Percentiles rank a stretch among this genome's conserved stretches.
Conservation (phyloP, 1,140 invertebrate species). For the Caenorhabditis latens region DNA sequence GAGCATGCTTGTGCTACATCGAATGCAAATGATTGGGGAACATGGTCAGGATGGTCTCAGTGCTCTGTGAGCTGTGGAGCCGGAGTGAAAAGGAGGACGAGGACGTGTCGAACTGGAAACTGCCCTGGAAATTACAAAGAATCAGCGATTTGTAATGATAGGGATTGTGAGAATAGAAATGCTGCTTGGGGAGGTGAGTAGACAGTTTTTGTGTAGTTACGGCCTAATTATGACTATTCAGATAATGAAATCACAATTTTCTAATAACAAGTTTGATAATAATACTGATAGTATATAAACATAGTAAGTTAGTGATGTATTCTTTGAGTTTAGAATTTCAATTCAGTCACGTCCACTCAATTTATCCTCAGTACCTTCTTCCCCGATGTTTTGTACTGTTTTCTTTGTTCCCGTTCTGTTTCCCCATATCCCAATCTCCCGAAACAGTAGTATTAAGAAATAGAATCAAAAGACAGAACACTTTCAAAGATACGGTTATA, state of each 20-base stretch:
- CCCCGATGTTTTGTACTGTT: not conserved
- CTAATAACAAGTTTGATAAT: not conserved
- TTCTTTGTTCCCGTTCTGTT: too few species aligned
- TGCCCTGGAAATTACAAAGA: slow-evolving; percentile 74
- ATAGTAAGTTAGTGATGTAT: slow-evolving; percentile 31
- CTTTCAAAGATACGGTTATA: too few species aligned
- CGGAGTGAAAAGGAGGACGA: slow-evolving; percentile 73
- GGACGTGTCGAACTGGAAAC: slow-evolving; percentile 73
- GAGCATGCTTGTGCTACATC: slow-evolving; percentile 72
- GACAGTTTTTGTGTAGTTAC: not conserved
- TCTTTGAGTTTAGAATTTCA: not conserved
- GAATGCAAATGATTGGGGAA: slow-evolving; percentile 68
- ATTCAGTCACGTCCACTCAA: not conserved
- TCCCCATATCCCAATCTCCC: too few species aligned
- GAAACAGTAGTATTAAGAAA: too few species aligned
- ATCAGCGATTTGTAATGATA: slow-evolving; percentile 74
- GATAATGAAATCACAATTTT: slow-evolving; percentile 48
- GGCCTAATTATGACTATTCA: not conserved
- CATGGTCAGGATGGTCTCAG: slow-evolving; percentile 60
- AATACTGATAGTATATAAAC: not conserved
- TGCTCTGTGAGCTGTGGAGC: slow-evolving; percentile 69
- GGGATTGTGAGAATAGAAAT: slow-evolving; percentile 69
- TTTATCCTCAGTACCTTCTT: not conserved
- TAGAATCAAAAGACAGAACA: too few species aligned
- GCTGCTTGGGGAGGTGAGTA: slow-evolving; percentile 76